These are phyloP conservation scores for Spinus olivaceus DNA, from an alignment of 2,797 vertebrate genomes.

Conservation along the genomic window DNA sequence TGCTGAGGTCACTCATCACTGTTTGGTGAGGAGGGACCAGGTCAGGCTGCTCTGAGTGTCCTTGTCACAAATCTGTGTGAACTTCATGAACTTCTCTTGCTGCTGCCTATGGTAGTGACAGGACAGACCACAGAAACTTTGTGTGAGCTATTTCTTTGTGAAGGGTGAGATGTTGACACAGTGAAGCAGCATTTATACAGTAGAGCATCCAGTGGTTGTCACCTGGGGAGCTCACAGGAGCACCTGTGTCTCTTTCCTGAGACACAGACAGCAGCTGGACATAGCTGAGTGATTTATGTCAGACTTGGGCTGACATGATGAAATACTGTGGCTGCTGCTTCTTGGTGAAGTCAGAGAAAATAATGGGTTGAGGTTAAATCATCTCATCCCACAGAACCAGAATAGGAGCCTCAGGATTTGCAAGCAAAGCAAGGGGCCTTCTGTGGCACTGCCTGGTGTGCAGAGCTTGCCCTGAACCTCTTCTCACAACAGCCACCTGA, in stretches of 20 bases:
- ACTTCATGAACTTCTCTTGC: background rate
- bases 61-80: fast-evolving
- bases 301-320: background rate
- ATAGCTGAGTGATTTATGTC: background rate
- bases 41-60: background rate
- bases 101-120: background rate
- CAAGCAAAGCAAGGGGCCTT: background rate
- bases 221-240: background rate
- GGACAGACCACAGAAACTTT: background rate
- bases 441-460: background rate
- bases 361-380: background rate
- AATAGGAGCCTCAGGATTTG: background rate
- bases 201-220: background rate
- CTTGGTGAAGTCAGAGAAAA: background rate
- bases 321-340: background rate
- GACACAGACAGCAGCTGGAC: background rate
- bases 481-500: background rate
- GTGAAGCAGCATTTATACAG: background rate
- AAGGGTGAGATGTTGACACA: background rate
- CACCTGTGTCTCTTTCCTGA: background rate
- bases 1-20: background rate
- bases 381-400: background rate
- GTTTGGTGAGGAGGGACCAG: background rate
- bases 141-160: background rate
- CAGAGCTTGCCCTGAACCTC: background rate